These are phyloP conservation scores for Poeciliopsis presidionis DNA, from an alignment of 2,797 vertebrate species.

Conservation along the genomic window DNA sequence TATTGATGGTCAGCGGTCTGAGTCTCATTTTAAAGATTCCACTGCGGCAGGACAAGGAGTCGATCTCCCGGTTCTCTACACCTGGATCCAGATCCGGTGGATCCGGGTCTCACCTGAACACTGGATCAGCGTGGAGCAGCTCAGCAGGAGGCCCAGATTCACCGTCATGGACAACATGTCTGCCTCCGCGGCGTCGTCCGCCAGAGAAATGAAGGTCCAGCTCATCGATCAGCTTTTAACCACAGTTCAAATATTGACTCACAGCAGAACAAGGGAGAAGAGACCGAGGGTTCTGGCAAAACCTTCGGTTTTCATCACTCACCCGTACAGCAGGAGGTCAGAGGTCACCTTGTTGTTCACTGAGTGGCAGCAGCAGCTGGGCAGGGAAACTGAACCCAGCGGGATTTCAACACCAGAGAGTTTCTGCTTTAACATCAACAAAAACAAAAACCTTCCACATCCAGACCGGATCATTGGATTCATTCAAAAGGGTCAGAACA, in stretches of 20 bases:
- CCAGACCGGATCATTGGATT: not conserved
- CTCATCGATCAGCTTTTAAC: slow-evolving; percentile 47
- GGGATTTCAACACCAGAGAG: not conserved
- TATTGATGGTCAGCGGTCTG: not conserved
- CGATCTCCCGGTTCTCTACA: not conserved
- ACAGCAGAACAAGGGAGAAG: slow-evolving; percentile 2
- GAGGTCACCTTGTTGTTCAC: slow-evolving; percentile 5
- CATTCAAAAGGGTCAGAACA: not conserved
- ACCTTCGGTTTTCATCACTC: not conserved
- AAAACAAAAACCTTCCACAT: not conserved
- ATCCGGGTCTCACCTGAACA: slow-evolving; percentile 26
- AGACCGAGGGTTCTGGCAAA: not conserved
- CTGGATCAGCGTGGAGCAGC: slow-evolving; percentile 20
- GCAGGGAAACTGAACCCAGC: not conserved
- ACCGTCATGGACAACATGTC: slow-evolving; percentile 12
- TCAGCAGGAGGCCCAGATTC: slow-evolving; percentile 15
- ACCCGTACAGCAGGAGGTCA: not conserved
- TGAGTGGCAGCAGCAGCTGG: not conserved
- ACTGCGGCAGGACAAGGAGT: not conserved
- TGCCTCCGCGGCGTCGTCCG: not conserved
- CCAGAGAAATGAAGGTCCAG: slow-evolving; percentile 33
- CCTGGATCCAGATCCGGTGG: not conserved
- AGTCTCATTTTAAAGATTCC: not conserved
- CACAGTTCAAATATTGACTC: slow-evolving; percentile 70
- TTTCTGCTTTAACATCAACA: not conserved